Evolutionary conservation across 2,113 vertebrate species (phyloP).

Genomic region (Crotalus viridis): DNA sequence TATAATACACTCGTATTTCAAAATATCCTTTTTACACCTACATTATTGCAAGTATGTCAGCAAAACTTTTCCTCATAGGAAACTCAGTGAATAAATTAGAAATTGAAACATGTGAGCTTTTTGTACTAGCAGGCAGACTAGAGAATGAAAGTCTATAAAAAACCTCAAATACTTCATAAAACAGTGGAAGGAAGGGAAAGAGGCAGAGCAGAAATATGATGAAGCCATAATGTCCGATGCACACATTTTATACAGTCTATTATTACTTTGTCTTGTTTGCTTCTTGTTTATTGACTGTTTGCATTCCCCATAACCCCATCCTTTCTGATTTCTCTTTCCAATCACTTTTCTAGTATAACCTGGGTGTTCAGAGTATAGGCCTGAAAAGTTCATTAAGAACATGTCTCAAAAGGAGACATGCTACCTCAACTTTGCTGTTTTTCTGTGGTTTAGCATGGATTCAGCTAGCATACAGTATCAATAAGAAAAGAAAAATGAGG

Average conservation of each 20-base stretch:
- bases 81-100: constrained; percentile 63
- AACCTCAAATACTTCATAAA: constrained; percentile 62
- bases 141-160: constrained; percentile 65
- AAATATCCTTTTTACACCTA: not conserved
- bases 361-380: constrained; percentile 41
- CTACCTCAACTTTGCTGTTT: constrained; percentile 34
- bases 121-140: constrained; percentile 64
- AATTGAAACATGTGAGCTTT: constrained; percentile 71
- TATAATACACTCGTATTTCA: not conserved
- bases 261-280: constrained; percentile 52
- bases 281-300: constrained; percentile 59
- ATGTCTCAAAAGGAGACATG: constrained; percentile 38
- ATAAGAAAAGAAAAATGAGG: not conserved
- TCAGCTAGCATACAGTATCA: not conserved
- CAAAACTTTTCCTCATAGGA: constrained; percentile 47
- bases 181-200: constrained; percentile 63
- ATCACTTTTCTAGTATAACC: constrained; percentile 40
- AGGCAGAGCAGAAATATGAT: constrained; percentile 57
- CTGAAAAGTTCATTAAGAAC: constrained; percentile 52
- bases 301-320: constrained; percentile 32
- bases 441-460: not conserved
- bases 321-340: constrained; percentile 47
- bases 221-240: constrained; percentile 48
- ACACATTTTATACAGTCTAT: constrained; percentile 50
- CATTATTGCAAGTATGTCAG: constrained; percentile 25